Evolutionary conservation across 2,113 vertebrate species (phyloP).

Genomic region (Eolophus roseicapilla): DNA sequence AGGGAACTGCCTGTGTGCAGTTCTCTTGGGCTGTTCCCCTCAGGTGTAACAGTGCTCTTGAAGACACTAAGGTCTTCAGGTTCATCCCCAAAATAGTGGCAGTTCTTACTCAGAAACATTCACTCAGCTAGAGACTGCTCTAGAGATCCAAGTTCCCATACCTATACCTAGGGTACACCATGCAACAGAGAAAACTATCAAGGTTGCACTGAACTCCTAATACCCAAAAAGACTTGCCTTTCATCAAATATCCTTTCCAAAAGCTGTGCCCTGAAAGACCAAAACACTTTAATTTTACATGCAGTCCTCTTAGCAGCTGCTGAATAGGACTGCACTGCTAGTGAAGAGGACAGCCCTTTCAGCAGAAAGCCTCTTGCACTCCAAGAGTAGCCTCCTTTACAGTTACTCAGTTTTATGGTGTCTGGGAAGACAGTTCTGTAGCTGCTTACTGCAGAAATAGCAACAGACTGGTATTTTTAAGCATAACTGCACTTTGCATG

Average conservation of each 20-base stretch:
- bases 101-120: neutral
- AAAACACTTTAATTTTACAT: neutral
- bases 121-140: neutral
- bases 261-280: neutral
- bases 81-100: no score
- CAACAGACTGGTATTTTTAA: neutral
- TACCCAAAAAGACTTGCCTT: neutral
- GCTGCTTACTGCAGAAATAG: neutral
- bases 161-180: neutral
- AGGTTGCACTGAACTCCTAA: neutral
- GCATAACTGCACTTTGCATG: neutral
- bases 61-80: neutral
- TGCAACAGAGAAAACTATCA: neutral
- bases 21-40: neutral
- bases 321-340: neutral
- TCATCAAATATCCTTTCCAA: neutral
- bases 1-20: neutral
- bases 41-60: neutral
- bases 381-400: neutral
- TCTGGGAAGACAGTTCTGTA: neutral
- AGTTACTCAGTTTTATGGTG: accelerated
- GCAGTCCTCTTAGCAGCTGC: neutral
- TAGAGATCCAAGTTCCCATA: neutral
- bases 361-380: neutral
- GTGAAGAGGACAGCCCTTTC: neutral